Evolutionary conservation across 2,797 vertebrate species (phyloP).

Genomic region (Eleutherodactylus coqui): DNA sequence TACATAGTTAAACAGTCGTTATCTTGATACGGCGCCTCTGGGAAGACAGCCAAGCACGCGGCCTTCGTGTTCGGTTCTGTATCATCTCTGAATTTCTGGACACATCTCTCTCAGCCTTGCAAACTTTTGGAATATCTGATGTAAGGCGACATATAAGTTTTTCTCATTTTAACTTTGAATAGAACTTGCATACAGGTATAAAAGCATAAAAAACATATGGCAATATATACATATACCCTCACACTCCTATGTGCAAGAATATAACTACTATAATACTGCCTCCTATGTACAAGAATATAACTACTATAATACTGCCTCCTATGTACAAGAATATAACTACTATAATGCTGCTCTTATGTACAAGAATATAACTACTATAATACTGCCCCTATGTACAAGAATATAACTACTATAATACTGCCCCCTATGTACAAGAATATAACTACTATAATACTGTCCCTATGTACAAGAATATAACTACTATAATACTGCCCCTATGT

Average conservation of each 20-base stretch:
- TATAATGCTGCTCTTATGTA: neutral
- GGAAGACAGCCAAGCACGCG: too few species aligned
- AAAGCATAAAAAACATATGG: too few species aligned
- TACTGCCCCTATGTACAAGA: neutral
- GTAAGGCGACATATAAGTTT: too few species aligned
- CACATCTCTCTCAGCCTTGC: too few species aligned
- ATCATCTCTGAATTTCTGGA: too few species aligned
- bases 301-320: neutral
- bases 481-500: neutral
- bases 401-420: slow-evolving; percentile 3
- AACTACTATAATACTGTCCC: neutral
- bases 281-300: neutral
- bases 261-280: slow-evolving; percentile 1
- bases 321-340: slow-evolving; percentile 9
- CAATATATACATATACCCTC: too few species aligned
- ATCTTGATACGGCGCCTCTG: too few species aligned
- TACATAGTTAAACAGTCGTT: too few species aligned
- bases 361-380: slow-evolving; percentile 17
- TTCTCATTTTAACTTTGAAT: too few species aligned
- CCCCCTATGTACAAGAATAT: neutral
- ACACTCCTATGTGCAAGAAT: neutral
- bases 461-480: neutral
- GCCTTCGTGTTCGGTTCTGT: too few species aligned
- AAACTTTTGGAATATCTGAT: too few species aligned
- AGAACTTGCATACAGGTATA: too few species aligned